These are phyloP conservation scores for Dendroctonus valens DNA, from an alignment of 1,140 invertebrate genomes.

Conservation along the genomic window DNA sequence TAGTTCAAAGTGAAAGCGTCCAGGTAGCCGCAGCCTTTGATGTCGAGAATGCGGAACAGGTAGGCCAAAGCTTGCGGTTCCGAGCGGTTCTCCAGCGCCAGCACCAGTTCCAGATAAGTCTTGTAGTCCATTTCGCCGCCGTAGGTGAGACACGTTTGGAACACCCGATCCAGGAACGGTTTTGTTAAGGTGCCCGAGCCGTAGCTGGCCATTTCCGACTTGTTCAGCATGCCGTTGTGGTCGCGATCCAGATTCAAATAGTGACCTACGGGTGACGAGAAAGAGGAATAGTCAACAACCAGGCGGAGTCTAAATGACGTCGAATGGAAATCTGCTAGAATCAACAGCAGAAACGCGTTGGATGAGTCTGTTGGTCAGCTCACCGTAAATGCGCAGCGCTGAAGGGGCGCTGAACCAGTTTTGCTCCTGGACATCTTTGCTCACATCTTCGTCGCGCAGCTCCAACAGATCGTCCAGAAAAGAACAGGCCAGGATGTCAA, in stretches of 20 bases:
- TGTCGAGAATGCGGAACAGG: conserved; percentile 89
- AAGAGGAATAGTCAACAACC: no score
- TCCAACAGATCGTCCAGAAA: conserved; percentile 91
- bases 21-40: conserved; percentile 83
- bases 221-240: conserved; percentile 93
- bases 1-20: conserved; percentile 90
- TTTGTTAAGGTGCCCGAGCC: conserved; percentile 89
- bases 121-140: conserved; percentile 98
- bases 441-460: conserved; percentile 82
- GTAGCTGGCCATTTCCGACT: conserved; percentile 81
- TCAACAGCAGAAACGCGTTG: no score
- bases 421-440: conserved; percentile 76
- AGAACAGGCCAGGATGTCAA: conserved; percentile 87
- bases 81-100: conserved; percentile 89
- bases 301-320: no score
- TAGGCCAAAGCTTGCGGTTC: conserved; percentile 91
- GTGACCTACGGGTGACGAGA: conserved; percentile 54
- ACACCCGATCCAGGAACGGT: conserved; percentile 89
- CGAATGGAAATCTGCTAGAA: no score
- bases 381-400: conserved; percentile 80
- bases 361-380: background rate
- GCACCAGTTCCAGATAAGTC: conserved; percentile 91
- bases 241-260: conserved; percentile 93
- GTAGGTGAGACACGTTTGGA: conserved; percentile 94
- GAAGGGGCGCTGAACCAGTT: conserved; percentile 96